Base-by-base conservation (phyloP, 2,797 vertebrate species). In the Gallinago solitaria region DNA sequence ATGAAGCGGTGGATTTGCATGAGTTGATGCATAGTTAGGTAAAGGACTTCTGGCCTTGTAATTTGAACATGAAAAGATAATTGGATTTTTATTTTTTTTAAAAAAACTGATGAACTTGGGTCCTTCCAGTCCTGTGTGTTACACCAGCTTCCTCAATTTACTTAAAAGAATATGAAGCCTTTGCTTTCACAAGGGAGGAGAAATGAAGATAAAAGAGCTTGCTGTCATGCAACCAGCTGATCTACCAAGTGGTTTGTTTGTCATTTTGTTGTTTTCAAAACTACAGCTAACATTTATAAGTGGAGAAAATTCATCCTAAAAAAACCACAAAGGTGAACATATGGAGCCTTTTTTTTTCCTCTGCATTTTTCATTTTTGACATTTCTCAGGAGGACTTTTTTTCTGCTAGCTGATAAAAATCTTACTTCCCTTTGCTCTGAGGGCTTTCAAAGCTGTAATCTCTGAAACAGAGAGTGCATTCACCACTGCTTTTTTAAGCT, bases 321-420 rank as follows among this genome's bases (percentile, higher is more conserved):
- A 45, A 70, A 77, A 61, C 24, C 24, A 28, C 3, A 47, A 56
- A 83, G 30, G 5, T 56, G 20, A 61, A 30, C 4, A 11, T n/a
- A 8, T 11, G 18, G 51, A 56, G 6, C 7, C 1, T 1, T 10
- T 8, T 57, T 33, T 18, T 2, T 16, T 1, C 2, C 2, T 70
- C 33, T 74, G 11, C 5, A 5, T 80, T 92, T 83, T 84, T 84
- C 0, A 9, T 33, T 90, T 91, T 73, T 83, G 33, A 70, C 8
- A 41, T 50, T 85, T 74, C n/a, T 70, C 30, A 25, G 12, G 13
- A 69, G 64, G 30, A 37, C 5, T 1, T 24, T 27, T 54, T 48
- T 35, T 3, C 17, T 6, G 19, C 5, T 16, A 48, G 9, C 10
- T 83, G 21, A 84, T 70, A 51, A 90, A 88, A 90, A 51, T 39